These are phyloP conservation scores for Centruroides sculpturatus DNA, from an alignment of 1,140 invertebrate species.

Conservation along the genomic window DNA sequence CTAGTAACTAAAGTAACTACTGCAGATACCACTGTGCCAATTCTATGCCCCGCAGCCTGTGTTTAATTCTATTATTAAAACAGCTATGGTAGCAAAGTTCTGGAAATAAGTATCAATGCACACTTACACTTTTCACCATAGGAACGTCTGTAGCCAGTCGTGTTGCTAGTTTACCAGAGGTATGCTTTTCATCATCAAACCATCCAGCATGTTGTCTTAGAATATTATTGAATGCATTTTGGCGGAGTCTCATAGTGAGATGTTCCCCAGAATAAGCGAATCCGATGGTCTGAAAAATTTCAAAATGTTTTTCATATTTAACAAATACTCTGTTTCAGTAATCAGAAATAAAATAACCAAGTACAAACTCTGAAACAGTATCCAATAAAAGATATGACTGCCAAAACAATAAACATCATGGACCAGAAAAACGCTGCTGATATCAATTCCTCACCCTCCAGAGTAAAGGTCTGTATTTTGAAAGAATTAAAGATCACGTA, in stretches of 20 bases:
- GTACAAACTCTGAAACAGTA: constrained; percentile 30
- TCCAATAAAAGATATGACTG: constrained; percentile 29
- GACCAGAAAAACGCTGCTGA: constrained; percentile 37
- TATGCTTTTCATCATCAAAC: constrained; percentile 38
- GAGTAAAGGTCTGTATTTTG: constrained; percentile 34
- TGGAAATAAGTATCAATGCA: not conserved
- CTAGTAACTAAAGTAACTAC: constrained; percentile 31
- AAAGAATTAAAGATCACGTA: constrained; percentile 17
- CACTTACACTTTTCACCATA: constrained; percentile 33
- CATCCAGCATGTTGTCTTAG: constrained; percentile 36
- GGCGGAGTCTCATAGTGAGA: constrained; percentile 33
- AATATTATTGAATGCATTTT: constrained; percentile 33
- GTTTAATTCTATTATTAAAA: not conserved
- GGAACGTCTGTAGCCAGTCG: constrained; percentile 38
- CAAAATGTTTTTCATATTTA: constrained; percentile 4
- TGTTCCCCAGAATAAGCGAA: constrained; percentile 30
- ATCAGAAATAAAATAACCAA: constrained; percentile 2
- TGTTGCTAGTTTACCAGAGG: constrained; percentile 35
- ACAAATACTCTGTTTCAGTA: not conserved
- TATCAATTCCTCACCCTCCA: constrained; percentile 31
- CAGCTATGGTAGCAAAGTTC: too few relatives aligned
- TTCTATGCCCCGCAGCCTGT: constrained; percentile 32
- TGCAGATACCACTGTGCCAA: constrained; percentile 31
- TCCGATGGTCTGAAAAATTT: constrained; percentile 21
- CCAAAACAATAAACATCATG: constrained; percentile 39